Conservation (phyloP, 1,140 invertebrate genomes). For the Galendromus occidentalis region DNA sequence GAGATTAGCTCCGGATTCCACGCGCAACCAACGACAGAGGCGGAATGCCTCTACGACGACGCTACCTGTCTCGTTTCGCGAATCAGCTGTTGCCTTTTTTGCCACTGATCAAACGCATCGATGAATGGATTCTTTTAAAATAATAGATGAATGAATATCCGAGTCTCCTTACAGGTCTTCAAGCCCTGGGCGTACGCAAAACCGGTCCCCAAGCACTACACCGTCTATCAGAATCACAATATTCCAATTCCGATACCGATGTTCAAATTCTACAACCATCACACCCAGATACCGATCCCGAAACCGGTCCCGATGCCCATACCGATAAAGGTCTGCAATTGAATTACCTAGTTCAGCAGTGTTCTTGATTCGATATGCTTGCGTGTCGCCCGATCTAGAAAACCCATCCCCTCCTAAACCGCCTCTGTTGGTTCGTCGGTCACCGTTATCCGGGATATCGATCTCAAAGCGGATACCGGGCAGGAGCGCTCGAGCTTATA, state of each 20-base stretch:
- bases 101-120: neutral
- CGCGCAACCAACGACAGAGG: no score
- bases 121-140: neutral
- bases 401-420: no score
- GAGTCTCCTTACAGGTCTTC: neutral
- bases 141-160: neutral
- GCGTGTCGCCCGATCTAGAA: no score
- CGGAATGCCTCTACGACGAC: no score
- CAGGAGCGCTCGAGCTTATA: no score
- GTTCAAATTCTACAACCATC: constrained; percentile 10
- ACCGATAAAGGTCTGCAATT: neutral
- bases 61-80: no score
- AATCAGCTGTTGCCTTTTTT: neutral
- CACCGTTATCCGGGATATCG: no score
- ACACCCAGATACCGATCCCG: neutral
- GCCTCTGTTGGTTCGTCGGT: no score
- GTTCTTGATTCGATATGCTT: no score
- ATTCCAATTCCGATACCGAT: constrained; percentile 7
- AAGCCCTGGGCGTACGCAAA: constrained; percentile 5
- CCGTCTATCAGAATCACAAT: constrained; percentile 5
- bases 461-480: no score
- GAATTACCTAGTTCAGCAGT: neutral
- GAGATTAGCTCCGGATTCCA: no score
- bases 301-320: constrained; percentile 5
- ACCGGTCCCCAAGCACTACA: constrained; percentile 7